phyloP scores from a whole-genome alignment of 2,888 invertebrate genomes.

The Campaea margaritaria region DNA sequence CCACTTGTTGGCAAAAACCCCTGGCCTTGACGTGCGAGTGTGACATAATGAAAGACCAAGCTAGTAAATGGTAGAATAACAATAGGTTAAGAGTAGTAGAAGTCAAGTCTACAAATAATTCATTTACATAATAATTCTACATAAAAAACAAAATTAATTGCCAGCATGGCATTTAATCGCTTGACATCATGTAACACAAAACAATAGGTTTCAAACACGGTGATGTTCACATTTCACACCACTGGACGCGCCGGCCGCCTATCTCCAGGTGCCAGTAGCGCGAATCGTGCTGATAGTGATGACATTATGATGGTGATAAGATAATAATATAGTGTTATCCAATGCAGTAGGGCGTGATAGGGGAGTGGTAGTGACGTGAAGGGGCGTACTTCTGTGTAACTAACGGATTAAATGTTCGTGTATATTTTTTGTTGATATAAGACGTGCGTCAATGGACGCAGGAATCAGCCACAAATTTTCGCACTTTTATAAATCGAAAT shows the following conservation, averaged over 20 bases:
- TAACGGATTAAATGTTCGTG: no score
- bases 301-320: constrained; percentile 1
- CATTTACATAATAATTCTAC: no score
- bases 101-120: no score
- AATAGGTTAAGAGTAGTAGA: no score
- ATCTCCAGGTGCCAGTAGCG: not conserved
- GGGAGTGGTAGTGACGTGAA: constrained; percentile 1
- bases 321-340: not conserved
- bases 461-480: no score
- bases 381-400: no score
- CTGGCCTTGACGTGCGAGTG: no score
- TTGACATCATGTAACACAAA: not conserved
- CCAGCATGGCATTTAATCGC: not conserved
- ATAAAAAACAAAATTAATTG: not conserved
- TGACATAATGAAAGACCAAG: no score
- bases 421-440: no score
- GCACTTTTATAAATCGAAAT: no score
- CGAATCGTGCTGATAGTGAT: not conserved
- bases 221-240: not conserved
- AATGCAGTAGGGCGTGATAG: constrained; percentile 7
- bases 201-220: not conserved
- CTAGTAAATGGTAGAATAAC: no score
- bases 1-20: not conserved
- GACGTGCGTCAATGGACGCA: no score
- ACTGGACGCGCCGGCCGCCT: not conserved